Evolutionary conservation across 2,113 vertebrate species (phyloP).

Genomic region (Dolichotis patagonum): DNA sequence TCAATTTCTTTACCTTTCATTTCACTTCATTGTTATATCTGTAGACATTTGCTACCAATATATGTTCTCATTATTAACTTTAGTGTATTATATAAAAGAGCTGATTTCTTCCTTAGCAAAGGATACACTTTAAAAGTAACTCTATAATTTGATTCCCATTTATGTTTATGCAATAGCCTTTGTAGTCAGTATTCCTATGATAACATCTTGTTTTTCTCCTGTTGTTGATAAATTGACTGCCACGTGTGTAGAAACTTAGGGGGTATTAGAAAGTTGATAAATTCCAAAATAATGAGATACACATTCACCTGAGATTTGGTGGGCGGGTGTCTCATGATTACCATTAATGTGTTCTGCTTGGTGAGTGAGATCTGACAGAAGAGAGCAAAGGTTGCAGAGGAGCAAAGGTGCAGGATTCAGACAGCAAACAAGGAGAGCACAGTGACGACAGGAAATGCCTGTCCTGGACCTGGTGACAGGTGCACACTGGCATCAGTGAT

Average conservation of each 20-base stretch:
- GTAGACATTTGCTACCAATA: neutral
- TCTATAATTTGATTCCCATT: conserved; percentile 21
- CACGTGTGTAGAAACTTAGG: neutral
- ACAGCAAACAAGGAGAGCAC: accelerated
- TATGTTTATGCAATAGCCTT: neutral
- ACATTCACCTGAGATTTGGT: neutral
- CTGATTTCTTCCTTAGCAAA: neutral
- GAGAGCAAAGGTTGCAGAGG: neutral
- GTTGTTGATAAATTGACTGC: neutral
- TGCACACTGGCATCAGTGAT: neutral
- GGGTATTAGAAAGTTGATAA: conserved; percentile 28
- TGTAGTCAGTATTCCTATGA: neutral
- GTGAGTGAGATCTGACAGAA: neutral
- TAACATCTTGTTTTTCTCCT: neutral
- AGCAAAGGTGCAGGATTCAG: neutral
- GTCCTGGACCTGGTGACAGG: neutral
- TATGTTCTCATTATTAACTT: neutral
- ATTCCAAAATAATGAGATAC: neutral
- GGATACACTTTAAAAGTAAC: neutral
- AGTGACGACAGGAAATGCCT: neutral
- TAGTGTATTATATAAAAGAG: conserved; percentile 26
- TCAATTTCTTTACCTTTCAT: neutral
- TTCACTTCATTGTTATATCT: neutral
- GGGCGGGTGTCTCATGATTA: neutral
- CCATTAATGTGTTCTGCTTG: neutral